These are phyloP conservation scores for Leptura quadrifasciata DNA, from an alignment of 2,888 invertebrate species.

Conservation along the genomic window DNA sequence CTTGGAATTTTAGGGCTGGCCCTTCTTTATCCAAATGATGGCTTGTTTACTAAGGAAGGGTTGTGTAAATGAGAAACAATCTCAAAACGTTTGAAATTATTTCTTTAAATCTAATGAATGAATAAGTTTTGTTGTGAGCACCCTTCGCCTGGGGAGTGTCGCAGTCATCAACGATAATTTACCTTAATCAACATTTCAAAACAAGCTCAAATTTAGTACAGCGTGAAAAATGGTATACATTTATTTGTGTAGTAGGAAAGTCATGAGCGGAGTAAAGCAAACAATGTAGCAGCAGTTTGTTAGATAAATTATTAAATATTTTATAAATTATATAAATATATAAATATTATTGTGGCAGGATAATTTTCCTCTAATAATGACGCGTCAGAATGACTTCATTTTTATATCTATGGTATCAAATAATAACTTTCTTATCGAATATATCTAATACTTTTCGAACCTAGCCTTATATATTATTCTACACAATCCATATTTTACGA, in stretches of 20 bases:
- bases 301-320: no score
- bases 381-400: no score
- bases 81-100: conserved; percentile 52
- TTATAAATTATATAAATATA: no score
- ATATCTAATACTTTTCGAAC: no score
- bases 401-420: no score
- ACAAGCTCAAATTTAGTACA: conserved; percentile 1
- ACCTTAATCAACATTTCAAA: conserved; percentile 21
- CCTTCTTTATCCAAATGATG: conserved; percentile 51
- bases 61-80: conserved; percentile 52
- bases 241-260: not conserved
- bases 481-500: no score
- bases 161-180: conserved; percentile 25
- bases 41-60: conserved; percentile 57
- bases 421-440: no score
- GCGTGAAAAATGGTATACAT: conserved; percentile 7
- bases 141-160: conserved; percentile 1
- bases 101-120: conserved; percentile 51
- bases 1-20: conserved; percentile 51
- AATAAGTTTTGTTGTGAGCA: conserved; percentile 29
- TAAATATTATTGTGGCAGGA: no score
- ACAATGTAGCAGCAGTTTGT: no score
- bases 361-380: no score
- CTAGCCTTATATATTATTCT: no score
- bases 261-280: not conserved